A percentile compares a stretch with the other conserved stretches of the same genome.
These are phyloP conservation scores for Trachelus troglodyta DNA, from an alignment of 2,888 invertebrate genomes.

Conservation along the genomic window DNA sequence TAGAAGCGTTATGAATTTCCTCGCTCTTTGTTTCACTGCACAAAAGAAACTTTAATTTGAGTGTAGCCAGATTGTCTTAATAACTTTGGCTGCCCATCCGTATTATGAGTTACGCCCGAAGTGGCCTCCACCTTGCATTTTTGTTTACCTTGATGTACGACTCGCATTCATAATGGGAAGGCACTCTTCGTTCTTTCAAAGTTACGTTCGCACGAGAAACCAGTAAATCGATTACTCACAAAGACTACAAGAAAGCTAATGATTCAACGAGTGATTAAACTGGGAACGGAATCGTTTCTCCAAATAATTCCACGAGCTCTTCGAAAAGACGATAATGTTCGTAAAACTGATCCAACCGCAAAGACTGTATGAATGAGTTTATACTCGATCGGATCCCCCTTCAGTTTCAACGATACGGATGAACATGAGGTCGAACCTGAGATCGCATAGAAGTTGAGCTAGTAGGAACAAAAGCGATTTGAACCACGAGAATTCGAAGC, in stretches of 20 bases:
- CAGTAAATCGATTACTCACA: background rate
- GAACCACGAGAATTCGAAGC: too few species aligned
- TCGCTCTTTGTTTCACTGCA: conserved; percentile 15
- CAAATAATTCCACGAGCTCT: background rate
- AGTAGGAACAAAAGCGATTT: background rate
- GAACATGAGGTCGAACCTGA: background rate
- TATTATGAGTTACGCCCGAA: conserved; percentile 13
- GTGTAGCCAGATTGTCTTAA: conserved; percentile 22
- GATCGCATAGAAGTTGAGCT: background rate
- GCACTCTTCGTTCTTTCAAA: background rate
- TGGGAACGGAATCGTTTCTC: background rate
- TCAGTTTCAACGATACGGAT: background rate
- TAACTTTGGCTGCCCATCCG: conserved; percentile 14
- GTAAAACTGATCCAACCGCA: background rate
- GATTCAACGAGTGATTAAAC: background rate
- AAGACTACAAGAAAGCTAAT: background rate
- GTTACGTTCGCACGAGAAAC: background rate
- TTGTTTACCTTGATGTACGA: conserved; percentile 16
- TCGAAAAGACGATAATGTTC: background rate
- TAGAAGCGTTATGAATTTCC: conserved; percentile 3
- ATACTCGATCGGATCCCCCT: background rate
- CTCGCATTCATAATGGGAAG: background rate
- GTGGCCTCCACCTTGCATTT: background rate
- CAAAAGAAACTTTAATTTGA: conserved; percentile 22
- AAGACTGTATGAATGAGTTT: background rate